Conservation (phyloP, 2,113 vertebrate genomes). For the Pseudorhombus dupliciocellatus region DNA sequence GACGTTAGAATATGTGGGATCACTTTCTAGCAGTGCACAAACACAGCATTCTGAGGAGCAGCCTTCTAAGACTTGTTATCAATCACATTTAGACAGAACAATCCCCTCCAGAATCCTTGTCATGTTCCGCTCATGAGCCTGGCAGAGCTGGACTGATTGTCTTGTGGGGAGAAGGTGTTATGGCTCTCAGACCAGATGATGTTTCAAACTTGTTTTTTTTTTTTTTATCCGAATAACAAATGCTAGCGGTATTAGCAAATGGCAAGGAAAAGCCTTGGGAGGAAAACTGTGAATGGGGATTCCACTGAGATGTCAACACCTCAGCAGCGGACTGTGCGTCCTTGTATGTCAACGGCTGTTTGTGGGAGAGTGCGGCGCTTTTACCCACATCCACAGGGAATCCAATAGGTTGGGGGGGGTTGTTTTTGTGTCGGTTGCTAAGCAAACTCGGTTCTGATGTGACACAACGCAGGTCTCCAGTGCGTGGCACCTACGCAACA, state of each 20-base stretch:
- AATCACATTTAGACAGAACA: constrained; percentile 10
- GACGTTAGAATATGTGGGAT: not conserved
- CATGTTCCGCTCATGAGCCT: constrained; percentile 29
- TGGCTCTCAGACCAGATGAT: constrained; percentile 1
- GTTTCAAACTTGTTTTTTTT: not conserved
- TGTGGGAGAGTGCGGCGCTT: constrained; percentile 1
- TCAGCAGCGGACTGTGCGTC: not conserved
- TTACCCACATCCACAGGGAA: constrained; percentile 44
- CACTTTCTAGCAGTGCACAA: not conserved
- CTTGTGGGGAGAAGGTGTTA: constrained; percentile 6
- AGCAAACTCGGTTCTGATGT: constrained; percentile 60
- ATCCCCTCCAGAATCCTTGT: constrained; percentile 33
- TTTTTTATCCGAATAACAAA: not conserved
- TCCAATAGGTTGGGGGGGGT: constrained; percentile 28
- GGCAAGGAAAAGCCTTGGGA: not conserved
- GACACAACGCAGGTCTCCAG: constrained; percentile 54
- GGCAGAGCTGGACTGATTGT: constrained; percentile 3
- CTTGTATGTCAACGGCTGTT: not conserved
- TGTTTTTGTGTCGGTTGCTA: constrained; percentile 72
- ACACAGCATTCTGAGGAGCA: constrained; percentile 1
- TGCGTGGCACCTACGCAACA: constrained; percentile 46
- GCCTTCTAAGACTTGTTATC: constrained; percentile 32
- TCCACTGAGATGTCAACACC: not conserved
- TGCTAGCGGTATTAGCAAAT: not conserved
- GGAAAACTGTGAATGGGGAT: not conserved